Evolutionary conservation across 2,797 vertebrate genomes (phyloP), one percentile per base, ranked within the genome.

Genomic region (Sciurus carolinensis): DNA sequence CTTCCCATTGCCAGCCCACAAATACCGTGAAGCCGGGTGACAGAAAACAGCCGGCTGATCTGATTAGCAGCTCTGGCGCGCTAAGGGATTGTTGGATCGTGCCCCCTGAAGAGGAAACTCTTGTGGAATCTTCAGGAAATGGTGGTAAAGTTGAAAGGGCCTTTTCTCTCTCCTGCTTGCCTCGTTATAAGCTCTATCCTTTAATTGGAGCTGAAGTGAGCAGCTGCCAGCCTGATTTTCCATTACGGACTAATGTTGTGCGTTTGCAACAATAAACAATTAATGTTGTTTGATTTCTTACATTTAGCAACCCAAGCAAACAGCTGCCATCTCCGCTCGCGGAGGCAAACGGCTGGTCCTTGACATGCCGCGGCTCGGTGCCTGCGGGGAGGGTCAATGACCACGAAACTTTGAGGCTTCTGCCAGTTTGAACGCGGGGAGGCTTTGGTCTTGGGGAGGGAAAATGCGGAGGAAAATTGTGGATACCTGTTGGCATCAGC

Each of bases 401-500:
- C 42, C 1, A 62, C 6, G n/a, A 97, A 98, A 98, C 96, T 98
- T 98, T 88, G 5, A 91, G 4, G 4, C 80, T 95, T 86, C 94
- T 28, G 86, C 39, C 80, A 59, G 64, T 90, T 26, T 54, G 28
- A 39, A 62, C 28, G 24, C 52, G 67, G 30, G 59, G 12, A 39
- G 59, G 44, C 59, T 89, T 73, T 22, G 54, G 33, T n/a, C 67
- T n/a, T 24, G 94, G 90, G 94, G 75, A 96, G 80, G 69, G 17
- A 30, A 92, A 39, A 73, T 1, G 28, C 83, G 59, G 76, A 75
- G 39, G 39, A 9, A 36, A 33, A 96, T 85, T 7, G 95, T 52
- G 96, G 98, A 96, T 98, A 98, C 98, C 98, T 98, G 98, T 98
- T 98, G 98, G 98, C 97, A 97, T 85, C 50, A 6, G 94, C 57